Evolutionary conservation across 2,113 vertebrate species (phyloP).

Genomic region (Cygnus buccinator): DNA sequence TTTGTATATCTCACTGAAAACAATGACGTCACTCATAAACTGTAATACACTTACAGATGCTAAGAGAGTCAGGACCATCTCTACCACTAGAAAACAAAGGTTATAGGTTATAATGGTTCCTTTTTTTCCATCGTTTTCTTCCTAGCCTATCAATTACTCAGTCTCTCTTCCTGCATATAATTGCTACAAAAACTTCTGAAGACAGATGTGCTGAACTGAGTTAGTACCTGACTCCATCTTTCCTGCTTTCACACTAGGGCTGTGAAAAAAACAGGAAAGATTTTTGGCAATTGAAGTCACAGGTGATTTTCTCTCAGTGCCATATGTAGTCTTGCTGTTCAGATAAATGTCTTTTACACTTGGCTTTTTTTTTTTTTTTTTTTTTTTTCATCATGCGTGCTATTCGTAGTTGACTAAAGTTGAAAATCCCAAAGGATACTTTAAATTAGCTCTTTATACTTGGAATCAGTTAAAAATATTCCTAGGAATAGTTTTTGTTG

Average conservation of each 20-base stretch:
- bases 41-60: not conserved
- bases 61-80: not conserved
- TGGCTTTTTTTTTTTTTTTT: too few relatives aligned
- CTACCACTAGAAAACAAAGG: not conserved
- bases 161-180: accelerated
- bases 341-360: conserved; percentile 26
- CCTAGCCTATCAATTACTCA: not conserved
- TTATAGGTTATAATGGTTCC: not conserved
- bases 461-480: not conserved
- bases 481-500: not conserved
- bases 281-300: not conserved
- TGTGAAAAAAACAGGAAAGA: not conserved
- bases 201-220: not conserved
- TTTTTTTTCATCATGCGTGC: not conserved
- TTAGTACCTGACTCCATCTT: not conserved
- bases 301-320: not conserved
- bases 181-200: not conserved
- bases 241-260: not conserved
- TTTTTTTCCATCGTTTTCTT: not conserved
- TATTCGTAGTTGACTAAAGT: not conserved
- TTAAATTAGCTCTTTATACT: not conserved
- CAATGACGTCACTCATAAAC: not conserved
- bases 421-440: conserved; percentile 13
- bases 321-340: conserved; percentile 24
- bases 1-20: not conserved